Evolutionary conservation across 2,888 invertebrate species (phyloP), one percentile per base, ranked within the genome.

Genomic region (Xanthostigma xanthostigma): DNA sequence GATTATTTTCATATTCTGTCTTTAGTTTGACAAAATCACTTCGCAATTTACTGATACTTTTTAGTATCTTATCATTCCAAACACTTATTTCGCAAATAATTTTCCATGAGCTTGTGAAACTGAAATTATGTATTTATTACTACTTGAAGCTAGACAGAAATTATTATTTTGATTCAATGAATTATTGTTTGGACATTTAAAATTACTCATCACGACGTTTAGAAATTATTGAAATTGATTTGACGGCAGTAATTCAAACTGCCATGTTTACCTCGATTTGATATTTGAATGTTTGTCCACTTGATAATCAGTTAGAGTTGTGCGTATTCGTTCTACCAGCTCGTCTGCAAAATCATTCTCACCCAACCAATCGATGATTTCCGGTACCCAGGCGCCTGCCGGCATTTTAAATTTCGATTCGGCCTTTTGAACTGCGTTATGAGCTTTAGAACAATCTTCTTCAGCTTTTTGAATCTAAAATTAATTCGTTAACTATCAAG

Each of bases 311-410:
- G 35, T 34, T 34, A 53, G 54, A 9, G 54, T 54, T 36, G 49
- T 55, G 44, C 54, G 47, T 36, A 65, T 57, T 52, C 56, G 61
- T 5, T 53, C 48, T 8, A 58, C 45, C 1, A 67, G 54, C 44
- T 67, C 67, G 6, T 58, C 54, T 35, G 55, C 55, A 36, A 61
- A 54, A 41, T 58, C 51, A 36, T 59, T 55, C 6, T 58, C 51
- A 8, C 54, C 51, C 36, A 66, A 58, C 60, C 62, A 64, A 41
- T 65, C 61, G 11, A 70, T 51, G 8, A 67, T 58, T 36, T 62
- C 62, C 8, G 63, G 58, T 59, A 68, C 70, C 72, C 72, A 72
- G 41, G 63, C 59, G 0, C 65, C 64, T 14, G 54, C 54, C 33
- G 57, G 53, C 8, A 64, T 51, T 6, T 51, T 44, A 46, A 62